phyloP scores from a whole-genome alignment of 2,113 vertebrate genomes.

The Lucifuga dentata region DNA sequence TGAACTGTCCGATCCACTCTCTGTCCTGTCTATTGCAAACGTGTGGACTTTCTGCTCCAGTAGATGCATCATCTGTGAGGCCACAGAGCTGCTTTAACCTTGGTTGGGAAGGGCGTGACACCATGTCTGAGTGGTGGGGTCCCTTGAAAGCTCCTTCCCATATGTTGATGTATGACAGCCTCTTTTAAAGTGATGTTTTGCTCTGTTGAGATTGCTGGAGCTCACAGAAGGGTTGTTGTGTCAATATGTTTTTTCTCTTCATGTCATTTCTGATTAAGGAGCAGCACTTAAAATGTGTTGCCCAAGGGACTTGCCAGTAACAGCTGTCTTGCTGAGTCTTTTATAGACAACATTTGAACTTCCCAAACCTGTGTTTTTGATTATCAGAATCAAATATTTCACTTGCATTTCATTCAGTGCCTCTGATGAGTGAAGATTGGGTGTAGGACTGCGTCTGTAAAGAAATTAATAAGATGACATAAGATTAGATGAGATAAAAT shows the following conservation, averaged over 20 bases:
- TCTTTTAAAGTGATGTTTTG: conserved; percentile 75
- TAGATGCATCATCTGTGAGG: conserved; percentile 60
- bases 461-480: no score
- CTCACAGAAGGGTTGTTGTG: conserved; percentile 48
- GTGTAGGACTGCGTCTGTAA: no score
- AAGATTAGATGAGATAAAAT: no score
- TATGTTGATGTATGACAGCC: conserved; percentile 68
- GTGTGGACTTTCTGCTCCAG: conserved; percentile 29
- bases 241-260: conserved; percentile 38
- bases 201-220: conserved; percentile 61
- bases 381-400: neutral
- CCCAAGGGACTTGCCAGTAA: conserved; percentile 24
- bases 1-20: conserved; percentile 1
- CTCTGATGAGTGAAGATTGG: neutral
- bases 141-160: conserved; percentile 63
- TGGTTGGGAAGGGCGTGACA: conserved; percentile 57
- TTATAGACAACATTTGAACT: neutral
- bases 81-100: conserved; percentile 70
- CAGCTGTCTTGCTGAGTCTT: conserved; percentile 11
- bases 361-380: neutral
- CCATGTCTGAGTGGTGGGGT: conserved; percentile 62
- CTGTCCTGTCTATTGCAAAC: conserved; percentile 30
- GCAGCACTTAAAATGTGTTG: conserved; percentile 40
- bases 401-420: neutral
- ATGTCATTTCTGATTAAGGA: conserved; percentile 68